Base-by-base conservation (phyloP, 2,797 vertebrate species). In the Sebastes ruberrimus region DNA sequence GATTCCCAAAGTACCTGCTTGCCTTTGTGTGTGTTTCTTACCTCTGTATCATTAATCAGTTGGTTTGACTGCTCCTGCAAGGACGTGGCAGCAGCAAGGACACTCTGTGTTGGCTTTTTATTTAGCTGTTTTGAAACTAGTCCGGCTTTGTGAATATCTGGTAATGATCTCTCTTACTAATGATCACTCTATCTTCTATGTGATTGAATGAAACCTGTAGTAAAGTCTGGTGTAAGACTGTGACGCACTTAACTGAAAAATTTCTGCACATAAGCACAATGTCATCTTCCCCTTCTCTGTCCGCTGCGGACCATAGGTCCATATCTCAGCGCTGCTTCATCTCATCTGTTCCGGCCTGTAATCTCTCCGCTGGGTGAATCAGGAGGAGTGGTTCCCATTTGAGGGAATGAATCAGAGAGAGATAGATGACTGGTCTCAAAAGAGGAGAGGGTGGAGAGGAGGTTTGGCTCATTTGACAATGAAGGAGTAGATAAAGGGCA, bases 21-120 rank as follows among this genome's bases (percentile, higher is more conserved):
- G 84, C 85, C 69, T 88, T 87, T 18, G 52, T 89, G 84, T 86
- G 86, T 87, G 84, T 93, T 89, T 92, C 83, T 84, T 38, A 60
- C 83, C 86, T 64, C 75, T 33, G 70, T 84, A 76, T 91, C 89
- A 91, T 95, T 91, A 92, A 94, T 94, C 91, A 93, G 91, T 71
- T 56, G 74, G 74, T 90, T 83, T 84, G 83, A 91, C 88, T 79
- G 69, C 76, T 87, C 69, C 75, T 76, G 74, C 90, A 93, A 93
- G 93, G 93, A 85, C 93, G 7, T 65, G 72, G 88, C 89, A 85
- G 67, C 89, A 84, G 65, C 85, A 88, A 92, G 93, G 92, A 84
- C 86, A 66, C 56, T 14, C 71, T 49, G 62, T 46, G 52, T 38
- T 61, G 33, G n/a, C 77, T 74, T 67, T 77, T 77, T 74, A 27